Conservation (phyloP, 1,140 invertebrate species). For the Drosophila tropicalis region DNA sequence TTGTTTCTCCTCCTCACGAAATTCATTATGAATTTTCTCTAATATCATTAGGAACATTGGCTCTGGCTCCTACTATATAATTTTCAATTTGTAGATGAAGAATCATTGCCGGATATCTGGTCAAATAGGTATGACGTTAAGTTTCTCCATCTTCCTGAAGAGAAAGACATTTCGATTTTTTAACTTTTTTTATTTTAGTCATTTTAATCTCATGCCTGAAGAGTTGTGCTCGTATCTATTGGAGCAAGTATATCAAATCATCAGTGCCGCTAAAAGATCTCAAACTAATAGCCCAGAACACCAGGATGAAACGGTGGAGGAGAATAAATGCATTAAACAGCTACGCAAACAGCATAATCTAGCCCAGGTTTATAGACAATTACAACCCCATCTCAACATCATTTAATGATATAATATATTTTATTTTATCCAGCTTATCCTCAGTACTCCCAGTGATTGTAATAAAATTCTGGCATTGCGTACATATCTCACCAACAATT, state of each 20-base stretch:
- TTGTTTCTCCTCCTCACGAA: neutral
- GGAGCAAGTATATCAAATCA: slow-evolving; percentile 75
- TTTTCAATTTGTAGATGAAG: slow-evolving; percentile 68
- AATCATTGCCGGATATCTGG: slow-evolving; percentile 48
- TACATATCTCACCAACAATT: slow-evolving; percentile 69
- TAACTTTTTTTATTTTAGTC: slow-evolving; percentile 45
- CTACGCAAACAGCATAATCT: slow-evolving; percentile 72
- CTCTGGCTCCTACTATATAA: slow-evolving; percentile 72
- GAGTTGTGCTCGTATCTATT: slow-evolving; percentile 72
- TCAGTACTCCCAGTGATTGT: slow-evolving; percentile 76
- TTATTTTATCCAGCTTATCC: slow-evolving; percentile 57
- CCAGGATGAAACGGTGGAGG: slow-evolving; percentile 35
- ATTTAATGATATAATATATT: too few relatives aligned
- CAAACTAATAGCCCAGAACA: slow-evolving; percentile 41
- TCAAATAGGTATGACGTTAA: slow-evolving; percentile 56
- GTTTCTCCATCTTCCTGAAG: neutral
- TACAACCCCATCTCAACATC: neutral
- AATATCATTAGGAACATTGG: slow-evolving; percentile 69
- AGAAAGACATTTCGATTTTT: too few relatives aligned
- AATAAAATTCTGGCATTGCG: slow-evolving; percentile 76
- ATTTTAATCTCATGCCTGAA: slow-evolving; percentile 74
- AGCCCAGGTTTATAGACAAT: slow-evolving; percentile 52
- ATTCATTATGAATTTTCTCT: slow-evolving; percentile 43
- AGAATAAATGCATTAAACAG: slow-evolving; percentile 64
- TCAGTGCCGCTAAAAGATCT: slow-evolving; percentile 69